These are phyloP conservation scores for Ceuthmochares aereus DNA, from an alignment of 2,113 vertebrate species.

Conservation along the genomic window DNA sequence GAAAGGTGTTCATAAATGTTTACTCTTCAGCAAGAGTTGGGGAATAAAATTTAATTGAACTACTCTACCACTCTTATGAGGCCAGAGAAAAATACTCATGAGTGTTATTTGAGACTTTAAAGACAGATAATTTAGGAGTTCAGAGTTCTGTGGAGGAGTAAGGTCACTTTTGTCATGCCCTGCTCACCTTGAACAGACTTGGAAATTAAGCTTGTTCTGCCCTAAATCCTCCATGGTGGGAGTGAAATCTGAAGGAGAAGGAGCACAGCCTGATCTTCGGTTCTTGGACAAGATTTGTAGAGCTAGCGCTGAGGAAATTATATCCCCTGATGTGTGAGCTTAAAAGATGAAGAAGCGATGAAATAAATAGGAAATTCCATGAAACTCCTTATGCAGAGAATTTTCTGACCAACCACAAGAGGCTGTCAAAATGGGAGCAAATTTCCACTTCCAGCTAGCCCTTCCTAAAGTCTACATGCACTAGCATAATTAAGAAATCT, in stretches of 20 bases:
- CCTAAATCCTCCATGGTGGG: neutral
- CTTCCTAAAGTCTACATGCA: neutral
- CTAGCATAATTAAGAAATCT: neutral
- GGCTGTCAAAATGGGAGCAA: neutral
- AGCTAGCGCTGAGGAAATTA: neutral
- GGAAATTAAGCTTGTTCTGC: neutral
- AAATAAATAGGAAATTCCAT: neutral
- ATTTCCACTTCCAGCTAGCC: neutral
- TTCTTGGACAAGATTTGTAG: neutral
- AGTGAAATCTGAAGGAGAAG: neutral
- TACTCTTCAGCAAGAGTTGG: neutral
- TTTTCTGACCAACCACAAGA: neutral
- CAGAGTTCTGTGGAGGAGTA: neutral
- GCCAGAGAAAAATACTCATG: neutral
- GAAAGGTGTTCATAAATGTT: neutral
- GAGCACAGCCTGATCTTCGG: neutral
- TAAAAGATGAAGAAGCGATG: neutral
- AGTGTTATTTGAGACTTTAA: neutral
- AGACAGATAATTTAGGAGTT: neutral
- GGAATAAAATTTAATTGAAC: neutral
- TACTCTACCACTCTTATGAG: neutral
- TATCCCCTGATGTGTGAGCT: neutral
- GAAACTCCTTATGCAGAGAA: neutral
- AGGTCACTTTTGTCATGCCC: neutral
- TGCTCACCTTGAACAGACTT: neutral